Evolutionary conservation across 2,113 vertebrate species (phyloP), one percentile per base, ranked within the genome.

Genomic region (Hystrix brachyura): DNA sequence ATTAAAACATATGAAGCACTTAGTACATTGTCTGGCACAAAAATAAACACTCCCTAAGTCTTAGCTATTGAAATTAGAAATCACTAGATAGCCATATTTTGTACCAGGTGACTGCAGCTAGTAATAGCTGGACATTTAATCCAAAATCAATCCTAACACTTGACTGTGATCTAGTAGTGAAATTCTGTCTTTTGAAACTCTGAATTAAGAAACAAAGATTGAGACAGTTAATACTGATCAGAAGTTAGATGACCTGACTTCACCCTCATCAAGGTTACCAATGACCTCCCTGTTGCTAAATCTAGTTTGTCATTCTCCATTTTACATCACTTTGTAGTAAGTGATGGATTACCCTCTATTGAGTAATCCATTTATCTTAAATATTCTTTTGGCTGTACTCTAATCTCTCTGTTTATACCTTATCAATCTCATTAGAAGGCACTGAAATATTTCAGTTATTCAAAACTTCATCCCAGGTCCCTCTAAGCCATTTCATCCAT

Each of bases 181-280:
- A 95, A 87, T 43, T 82, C 72, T 96, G 11, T 93, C 46, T 80
- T 60, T 82, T 32, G 1, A 32, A 78, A 91, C 64, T 82, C 27
- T 94, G 32, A 90, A 84, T 91, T 94, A 95, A 80, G 62, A 89
- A 94, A 91, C 43, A 90, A 92, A 81, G 38, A 93, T 27, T 71
- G 46, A 85, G 18, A 29, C 25, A 38, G 14, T 87, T 79, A 80
- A 71, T 38, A 82, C 27, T 80, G 38, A 74, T 46, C 59, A 84
- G 57, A 87, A 92, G 62, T 59, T 84, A 91, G 87, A 93, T 64
- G 8, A 48, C 53, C 80, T 93, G 9, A 53, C 94, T 64, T 86
- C 79, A 43, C 34, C 71, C 48, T 94, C 69, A 95, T 65, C 80
- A 69, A 57, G 34, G 38, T 94, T 95, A 83, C 27, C 55, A 87